Evolutionary conservation across 2,888 invertebrate species (phyloP), one percentile per base, ranked within the genome.

Genomic region (Anoncus sp.): DNA sequence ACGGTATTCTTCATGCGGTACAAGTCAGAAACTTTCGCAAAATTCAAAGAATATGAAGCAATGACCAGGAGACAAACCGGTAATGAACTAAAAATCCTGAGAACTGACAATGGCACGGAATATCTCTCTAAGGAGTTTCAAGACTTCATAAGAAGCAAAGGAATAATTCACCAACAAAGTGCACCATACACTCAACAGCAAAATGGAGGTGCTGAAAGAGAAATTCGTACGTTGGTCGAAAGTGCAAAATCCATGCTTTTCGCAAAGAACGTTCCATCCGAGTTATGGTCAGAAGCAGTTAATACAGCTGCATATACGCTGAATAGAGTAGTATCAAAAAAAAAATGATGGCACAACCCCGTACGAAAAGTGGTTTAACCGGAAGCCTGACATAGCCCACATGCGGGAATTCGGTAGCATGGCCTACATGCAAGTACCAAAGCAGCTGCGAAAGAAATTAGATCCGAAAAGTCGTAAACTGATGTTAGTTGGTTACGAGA

Each of bases 11-110:
- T 75, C 10, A 22, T 79, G 10, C 59, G 65, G 22, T 31, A 74
- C 6, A 81, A 81, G 31, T 55, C 66, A 10, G 66, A 74, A 31
- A 60, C 66, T 10, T 60, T 31, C 20, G 10, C 47, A 14, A 35
- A 74, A 6, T 55, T 73, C 20, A 70, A 43, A 51, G 47, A 53
- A 20, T 75, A 63, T 10, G 10, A 66, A 16, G 51, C 60, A 24
- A 59, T 20, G 18, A 16, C 18, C 4, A 24, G 53, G 49, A n/a
- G n/a, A n/a, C n/a, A n/a, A n/a, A n/a, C n/a, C n/a, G n/a, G n/a
- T n/a, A n/a, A n/a, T n/a, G n/a, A n/a, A n/a, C n/a, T n/a, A n/a
- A n/a, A n/a, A n/a, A n/a, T n/a, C n/a, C n/a, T n/a, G n/a, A n/a
- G n/a, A n/a, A n/a, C n/a, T n/a, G n/a, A n/a, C n/a, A n/a, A n/a